Base-by-base conservation (phyloP, 1,140 invertebrate species). In the Cotesia typhae region DNA sequence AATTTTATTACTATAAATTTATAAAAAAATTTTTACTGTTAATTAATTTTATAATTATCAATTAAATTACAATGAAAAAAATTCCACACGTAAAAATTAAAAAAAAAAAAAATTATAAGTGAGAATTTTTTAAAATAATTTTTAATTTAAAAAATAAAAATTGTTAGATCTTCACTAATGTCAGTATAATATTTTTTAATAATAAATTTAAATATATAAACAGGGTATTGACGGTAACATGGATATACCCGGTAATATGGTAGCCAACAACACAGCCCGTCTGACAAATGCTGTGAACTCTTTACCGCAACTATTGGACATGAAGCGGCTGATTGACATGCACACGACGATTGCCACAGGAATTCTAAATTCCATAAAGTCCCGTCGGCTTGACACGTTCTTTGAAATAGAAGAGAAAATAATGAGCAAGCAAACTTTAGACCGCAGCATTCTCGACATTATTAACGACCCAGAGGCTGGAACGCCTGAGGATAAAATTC, bases 371-470 rank as follows among this genome's bases (percentile, higher is more conserved):
- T 92, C 91, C 60, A 98, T 99, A 35, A 98, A 97, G 88, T 91
- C 91, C 1, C 88, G 98, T 51, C 92, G 98, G 78, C 85, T 99
- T 10, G 98, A 99, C 84, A 95, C 95, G 1, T 96, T 96, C 77
- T 99, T 99, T 84, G 98, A 99, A 88, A 89, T 96, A 65, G 98
- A 99, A 88, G 98, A 99, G 83, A 99, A 99, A 87, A 93, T 99
- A 63, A 95, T 99, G 94, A 93, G 93, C 36, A 94, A 94, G 86
- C 89, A 90, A 66, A 89, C 92, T 2, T 87, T 94, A 55, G 93
- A 94, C 78, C 92, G 92, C 81, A 91, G 92, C 52, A 85, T 96
- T 6, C 81, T 95, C 66, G 95, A 98, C 75, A 89, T 96, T 9
- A 89, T 97, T 57, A 88, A 91, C n/a, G 96, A 98, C 88, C 89